Evolutionary conservation across 1,140 invertebrate species (phyloP), one percentile per base, ranked within the genome.

Genomic region (Fopius arisanus): DNA sequence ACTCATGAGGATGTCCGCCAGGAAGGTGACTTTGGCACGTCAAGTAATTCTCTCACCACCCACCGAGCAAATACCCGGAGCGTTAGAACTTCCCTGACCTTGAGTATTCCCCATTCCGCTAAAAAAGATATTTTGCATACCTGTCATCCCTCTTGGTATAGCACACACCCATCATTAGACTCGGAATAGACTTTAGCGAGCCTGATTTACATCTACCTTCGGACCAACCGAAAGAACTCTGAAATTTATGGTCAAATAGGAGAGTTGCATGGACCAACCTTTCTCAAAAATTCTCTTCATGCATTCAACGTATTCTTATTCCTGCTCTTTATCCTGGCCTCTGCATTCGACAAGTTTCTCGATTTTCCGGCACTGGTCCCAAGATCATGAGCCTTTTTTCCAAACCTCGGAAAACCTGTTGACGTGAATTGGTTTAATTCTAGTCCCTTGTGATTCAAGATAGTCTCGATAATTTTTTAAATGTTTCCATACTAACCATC

Each of bases 1-100:
- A 26, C 54, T 7, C 19, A 21, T 59, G 14, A 26, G 5, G 14
- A 1, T 3, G 19, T 21, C 19, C 7, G 33, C 10, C 1, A 28
- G 54, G 3, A 19, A 9, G 10, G 10, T 59, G 19, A 26, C 54
- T 23, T 28, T 51, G 43, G n/a, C 43, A 51, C n/a, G 54, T 28
- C 54, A 59, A 59, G 19, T 59, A 59, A 26, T 26, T 23, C 19
- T 48, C 43, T 14, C 54, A 59, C 19, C 54, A 59, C 54, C 54
- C 54, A 59, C 54, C 6, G 54, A 14, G 54, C 54, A 59, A 59
- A 59, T 59, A 59, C 6, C 54, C 23, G 12, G 10, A 59, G 54
- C 54, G 19, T 59, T 59, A 59, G 54, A 23, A 59, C 19, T 59
- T 59, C 54, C 54, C 54, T 59, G 54, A 59, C 54, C 19, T 59